Base-by-base conservation (phyloP, 2,113 vertebrate genomes). In the Heterocephalus glaber region DNA sequence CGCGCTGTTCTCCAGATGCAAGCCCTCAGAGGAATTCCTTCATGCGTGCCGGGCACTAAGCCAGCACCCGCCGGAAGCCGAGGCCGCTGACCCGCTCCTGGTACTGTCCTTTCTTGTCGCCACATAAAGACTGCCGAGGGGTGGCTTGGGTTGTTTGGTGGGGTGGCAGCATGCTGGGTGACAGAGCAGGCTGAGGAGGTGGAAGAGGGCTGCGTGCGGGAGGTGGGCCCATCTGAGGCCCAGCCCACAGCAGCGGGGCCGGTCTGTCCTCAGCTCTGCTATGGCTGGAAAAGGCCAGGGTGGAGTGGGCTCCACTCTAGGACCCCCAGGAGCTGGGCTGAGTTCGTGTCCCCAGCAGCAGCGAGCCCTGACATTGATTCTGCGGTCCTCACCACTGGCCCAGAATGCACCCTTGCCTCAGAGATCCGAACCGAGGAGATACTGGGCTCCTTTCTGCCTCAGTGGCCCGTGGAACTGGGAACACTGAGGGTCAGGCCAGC, bases 21-120 rank as follows among this genome's bases (percentile, higher is more conserved):
- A 98, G 89, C 99, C 99, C 28, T 98, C 99, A 0, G 98, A 99
- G 95, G 98, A 98, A 79, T 99, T 99, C 96, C 98, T 99, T 54
- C 98, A 98, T 0, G 98, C 98, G 30, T 99, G 99, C 97, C 97
- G 98, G 81, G 98, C 99, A 58, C 98, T 99, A 89, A 99, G 99
- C 97, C 98, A 99, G 95, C 98, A 99, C 89, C 99, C 99, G 98
- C 98, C 98, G 20, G 99, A 99, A 96, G 98, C 99, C 77, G 98
- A 98, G 76, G 98, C 98, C 74, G 98, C 99, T 0, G 98, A 99
- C 98, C 98, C 98, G 89, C 98, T 98, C 97, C 98, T 99, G 99
- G 99, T 99, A 99, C 97, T 86, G n/a, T 60, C 66, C 90, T 58
- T 97, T 97, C 92, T 93, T 44, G 9, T 52, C 41, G 44, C 93